These are phyloP conservation scores for Liasis olivaceus DNA, from an alignment of 2,797 vertebrate species.

Conservation along the genomic window DNA sequence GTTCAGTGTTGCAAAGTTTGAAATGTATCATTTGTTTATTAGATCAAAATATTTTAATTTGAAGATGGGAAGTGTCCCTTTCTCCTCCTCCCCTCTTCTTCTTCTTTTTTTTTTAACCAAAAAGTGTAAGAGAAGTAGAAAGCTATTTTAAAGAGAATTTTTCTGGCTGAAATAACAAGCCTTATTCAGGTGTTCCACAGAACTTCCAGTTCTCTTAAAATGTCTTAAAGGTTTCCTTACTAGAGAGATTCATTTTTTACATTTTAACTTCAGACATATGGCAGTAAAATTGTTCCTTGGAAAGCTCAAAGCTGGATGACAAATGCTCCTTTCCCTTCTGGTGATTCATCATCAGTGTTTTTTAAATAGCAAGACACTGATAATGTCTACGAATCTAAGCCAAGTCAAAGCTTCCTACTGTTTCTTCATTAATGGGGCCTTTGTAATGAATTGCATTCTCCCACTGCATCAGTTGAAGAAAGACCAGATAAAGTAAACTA, in stretches of 20 bases:
- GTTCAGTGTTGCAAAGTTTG: slow-evolving; percentile 3
- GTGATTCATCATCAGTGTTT: slow-evolving; percentile 24
- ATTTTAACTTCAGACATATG: slow-evolving; percentile 4
- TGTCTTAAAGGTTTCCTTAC: slow-evolving; percentile 6
- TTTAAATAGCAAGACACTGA: slow-evolving; percentile 5
- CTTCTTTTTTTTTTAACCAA: background rate
- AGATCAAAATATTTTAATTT: background rate
- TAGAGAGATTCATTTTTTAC: slow-evolving; percentile 1
- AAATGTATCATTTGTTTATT: slow-evolving; percentile 18
- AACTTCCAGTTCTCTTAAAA: background rate
- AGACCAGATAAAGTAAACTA: slow-evolving; percentile 3
- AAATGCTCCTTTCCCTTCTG: slow-evolving; percentile 26
- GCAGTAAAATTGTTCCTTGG: slow-evolving; percentile 36
- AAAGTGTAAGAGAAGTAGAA: slow-evolving; percentile 5
- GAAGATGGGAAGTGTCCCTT: background rate
- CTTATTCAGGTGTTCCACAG: background rate
- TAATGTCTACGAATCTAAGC: slow-evolving; percentile 21
- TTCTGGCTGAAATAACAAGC: slow-evolving; percentile 9
- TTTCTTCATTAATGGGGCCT: slow-evolving; percentile 27
- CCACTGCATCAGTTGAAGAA: background rate
- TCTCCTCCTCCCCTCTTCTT: background rate
- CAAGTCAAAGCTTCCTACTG: slow-evolving; percentile 25
- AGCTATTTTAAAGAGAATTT: background rate
- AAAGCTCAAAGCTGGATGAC: slow-evolving; percentile 11
- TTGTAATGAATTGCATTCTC: slow-evolving; percentile 23